phyloP scores from a whole-genome alignment of 2,888 invertebrate species.

The Chouioia cunea region DNA sequence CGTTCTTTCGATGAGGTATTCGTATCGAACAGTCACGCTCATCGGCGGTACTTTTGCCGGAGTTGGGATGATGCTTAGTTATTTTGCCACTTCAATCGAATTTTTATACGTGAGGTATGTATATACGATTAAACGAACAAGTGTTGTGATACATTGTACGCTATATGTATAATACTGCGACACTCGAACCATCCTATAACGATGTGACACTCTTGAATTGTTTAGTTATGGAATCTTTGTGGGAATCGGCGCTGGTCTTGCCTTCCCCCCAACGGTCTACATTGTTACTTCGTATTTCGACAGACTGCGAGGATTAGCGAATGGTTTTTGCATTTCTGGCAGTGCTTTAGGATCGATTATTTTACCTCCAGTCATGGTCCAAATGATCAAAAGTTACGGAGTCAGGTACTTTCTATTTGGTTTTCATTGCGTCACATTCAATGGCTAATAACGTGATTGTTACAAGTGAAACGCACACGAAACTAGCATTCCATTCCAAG shows the following conservation, averaged over 20 bases:
- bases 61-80: slow-evolving; percentile 86
- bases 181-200: no score
- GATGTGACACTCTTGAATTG: neutral
- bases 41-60: slow-evolving; percentile 87
- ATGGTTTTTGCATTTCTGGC: slow-evolving; percentile 90
- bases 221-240: slow-evolving; percentile 84
- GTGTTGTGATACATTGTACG: neutral
- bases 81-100: slow-evolving; percentile 82
- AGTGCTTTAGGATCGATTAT: slow-evolving; percentile 89
- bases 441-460: no score
- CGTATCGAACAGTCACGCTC: slow-evolving; percentile 85
- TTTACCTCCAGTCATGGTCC: slow-evolving; percentile 81
- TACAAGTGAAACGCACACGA: no score
- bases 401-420: slow-evolving; percentile 73
- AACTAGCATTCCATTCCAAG: no score
- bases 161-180: no score
- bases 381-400: slow-evolving; percentile 80
- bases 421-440: no score
- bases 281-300: slow-evolving; percentile 91
- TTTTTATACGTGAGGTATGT: slow-evolving; percentile 84
- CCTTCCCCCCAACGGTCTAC: slow-evolving; percentile 91
- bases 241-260: slow-evolving; percentile 86
- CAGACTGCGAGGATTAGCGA: slow-evolving; percentile 82
- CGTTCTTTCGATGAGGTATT: slow-evolving; percentile 85
- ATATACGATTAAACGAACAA: no score